Evolutionary conservation across 64 coral and sea anemone genomes (phyloP), one percentile per base, ranked within the genome.

Genomic region (Hydrozoanthus tunicans): DNA sequence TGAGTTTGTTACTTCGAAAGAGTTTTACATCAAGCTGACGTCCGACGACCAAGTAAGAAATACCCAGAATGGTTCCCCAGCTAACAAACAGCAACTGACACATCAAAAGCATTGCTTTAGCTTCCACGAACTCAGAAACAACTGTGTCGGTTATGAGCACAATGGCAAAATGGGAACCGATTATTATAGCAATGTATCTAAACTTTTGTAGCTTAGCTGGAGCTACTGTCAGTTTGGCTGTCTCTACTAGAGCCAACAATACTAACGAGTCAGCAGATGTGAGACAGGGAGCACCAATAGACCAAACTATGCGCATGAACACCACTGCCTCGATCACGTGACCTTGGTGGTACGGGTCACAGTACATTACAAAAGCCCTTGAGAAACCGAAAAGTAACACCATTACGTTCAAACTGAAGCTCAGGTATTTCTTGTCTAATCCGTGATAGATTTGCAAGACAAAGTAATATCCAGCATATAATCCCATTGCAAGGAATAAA

Each of bases 341-440:
- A 51, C 94, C 94, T 77, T 96, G 94, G 17, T 96, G 94, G 51
- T 96, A 96, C 27, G 94, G 94, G 58, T 96, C 94, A 12, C 85
- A 73, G 52, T 59, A 96, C 80, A 96, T n/a, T 25, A 96, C 86
- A 86, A 96, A 93, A 66, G 94, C 79, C 83, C 94, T 83, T 3
- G 94, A 79, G 13, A 93, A 73, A 12, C 91, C 86, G 17, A 96
- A 86, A 51, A 96, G 5, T 4, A 74, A 53, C 78, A 96, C 80
- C 74, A 93, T 67, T 6, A 79, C 68, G 61, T 96, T 96, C 5
- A 96, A 65, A 64, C 71, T 93, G 11, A 91, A 43, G 14, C 94
- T 90, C 26, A 96, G 17, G 54, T 91, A 96, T 82, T 91, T 96
- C 54, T 83, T 82, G 62, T 93, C 13, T 23, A 93, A 58, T 3